Evolutionary conservation across 2,888 invertebrate genomes (phyloP).

Genomic region (Sipha maydis): DNA sequence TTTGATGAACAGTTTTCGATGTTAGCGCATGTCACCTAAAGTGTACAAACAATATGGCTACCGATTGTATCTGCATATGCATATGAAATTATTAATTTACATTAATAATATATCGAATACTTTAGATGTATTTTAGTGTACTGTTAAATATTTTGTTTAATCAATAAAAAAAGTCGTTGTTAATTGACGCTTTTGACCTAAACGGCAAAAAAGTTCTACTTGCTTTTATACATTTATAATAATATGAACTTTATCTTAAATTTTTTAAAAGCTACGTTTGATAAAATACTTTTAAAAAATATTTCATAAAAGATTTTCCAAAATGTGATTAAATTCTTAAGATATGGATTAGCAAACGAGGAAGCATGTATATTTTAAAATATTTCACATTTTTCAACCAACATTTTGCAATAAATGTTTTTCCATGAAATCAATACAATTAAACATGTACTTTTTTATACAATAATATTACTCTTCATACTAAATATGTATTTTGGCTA

Average conservation of each 20-base stretch:
- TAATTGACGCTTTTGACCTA: background rate
- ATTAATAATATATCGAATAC: background rate
- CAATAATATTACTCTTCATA: no score
- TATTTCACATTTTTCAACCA: background rate
- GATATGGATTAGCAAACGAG: background rate
- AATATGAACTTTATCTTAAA: background rate
- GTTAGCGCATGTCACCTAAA: background rate
- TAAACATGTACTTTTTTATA: background rate
- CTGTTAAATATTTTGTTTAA: background rate
- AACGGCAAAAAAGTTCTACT: background rate
- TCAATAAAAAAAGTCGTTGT: background rate
- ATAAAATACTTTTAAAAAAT: background rate
- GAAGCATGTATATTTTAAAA: background rate
- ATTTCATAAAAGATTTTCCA: background rate
- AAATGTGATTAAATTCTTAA: constrained; percentile 8
- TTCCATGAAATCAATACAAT: background rate
- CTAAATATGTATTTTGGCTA: no score
- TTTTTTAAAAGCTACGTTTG: background rate
- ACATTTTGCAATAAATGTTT: background rate
- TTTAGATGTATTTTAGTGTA: background rate
- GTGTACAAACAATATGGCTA: background rate
- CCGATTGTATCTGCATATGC: background rate
- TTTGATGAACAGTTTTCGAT: background rate
- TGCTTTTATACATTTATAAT: background rate
- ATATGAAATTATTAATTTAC: background rate